phyloP scores from a whole-genome alignment of 2,113 vertebrate genomes.

The Pandion haliaetus region DNA sequence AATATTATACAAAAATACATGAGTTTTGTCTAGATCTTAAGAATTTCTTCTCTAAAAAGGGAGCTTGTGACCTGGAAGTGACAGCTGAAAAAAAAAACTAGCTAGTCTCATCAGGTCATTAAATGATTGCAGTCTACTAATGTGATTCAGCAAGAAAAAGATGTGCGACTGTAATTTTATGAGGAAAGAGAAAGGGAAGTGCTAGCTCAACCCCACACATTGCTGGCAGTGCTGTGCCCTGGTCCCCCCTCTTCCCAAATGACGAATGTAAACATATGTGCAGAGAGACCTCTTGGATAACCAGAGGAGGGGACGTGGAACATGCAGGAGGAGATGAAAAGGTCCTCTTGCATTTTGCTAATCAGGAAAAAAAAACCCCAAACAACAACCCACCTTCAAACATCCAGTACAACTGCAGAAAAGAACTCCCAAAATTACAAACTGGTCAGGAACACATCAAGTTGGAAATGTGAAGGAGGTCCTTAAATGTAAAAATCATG shows the following conservation, averaged over 20 bases:
- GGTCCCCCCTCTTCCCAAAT: not conserved
- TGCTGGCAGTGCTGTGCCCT: not conserved
- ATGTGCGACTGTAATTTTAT: not conserved
- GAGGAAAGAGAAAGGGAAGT: not conserved
- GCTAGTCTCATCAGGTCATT: not conserved
- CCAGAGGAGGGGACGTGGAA: not conserved
- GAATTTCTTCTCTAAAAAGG: not conserved
- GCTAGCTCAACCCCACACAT: not conserved
- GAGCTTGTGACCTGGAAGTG: not conserved
- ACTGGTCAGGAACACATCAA: not conserved
- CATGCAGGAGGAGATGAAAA: rapidly evolving
- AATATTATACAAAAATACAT: not conserved
- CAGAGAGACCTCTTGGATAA: not conserved
- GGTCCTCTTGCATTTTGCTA: not conserved
- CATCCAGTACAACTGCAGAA: not conserved
- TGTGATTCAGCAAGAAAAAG: not conserved
- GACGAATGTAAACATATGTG: not conserved
- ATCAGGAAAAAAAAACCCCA: not conserved
- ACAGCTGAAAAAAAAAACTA: not conserved
- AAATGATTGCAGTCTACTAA: not conserved
- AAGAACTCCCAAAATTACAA: not conserved
- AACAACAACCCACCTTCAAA: not conserved
- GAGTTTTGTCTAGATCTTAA: not conserved
- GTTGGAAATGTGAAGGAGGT: not conserved
- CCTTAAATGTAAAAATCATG: not conserved